Conservation (phyloP, 2,113 vertebrate genomes). For the Cettia cetti region DNA sequence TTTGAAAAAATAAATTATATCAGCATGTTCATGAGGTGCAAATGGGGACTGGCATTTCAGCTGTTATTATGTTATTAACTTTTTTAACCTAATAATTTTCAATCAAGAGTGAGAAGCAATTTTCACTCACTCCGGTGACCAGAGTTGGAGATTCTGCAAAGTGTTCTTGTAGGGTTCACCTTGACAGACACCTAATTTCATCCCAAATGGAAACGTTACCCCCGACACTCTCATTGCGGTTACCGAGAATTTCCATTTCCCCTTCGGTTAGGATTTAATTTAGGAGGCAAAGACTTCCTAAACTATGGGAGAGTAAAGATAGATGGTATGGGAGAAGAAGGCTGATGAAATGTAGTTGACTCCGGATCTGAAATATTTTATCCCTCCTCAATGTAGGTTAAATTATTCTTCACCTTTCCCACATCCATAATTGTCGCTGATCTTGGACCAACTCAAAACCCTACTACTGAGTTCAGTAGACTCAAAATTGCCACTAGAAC, state of each 20-base stretch:
- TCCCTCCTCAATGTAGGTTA: constrained; percentile 70
- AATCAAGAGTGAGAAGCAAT: constrained; percentile 45
- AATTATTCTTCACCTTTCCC: constrained; percentile 76
- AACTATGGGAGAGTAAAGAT: constrained; percentile 63
- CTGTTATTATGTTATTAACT: constrained; percentile 60
- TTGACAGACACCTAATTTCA: constrained; percentile 34
- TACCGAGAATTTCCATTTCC: constrained; percentile 58
- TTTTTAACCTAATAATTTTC: constrained; percentile 62
- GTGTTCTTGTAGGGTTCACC: neutral
- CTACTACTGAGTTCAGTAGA: constrained; percentile 68
- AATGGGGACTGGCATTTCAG: constrained; percentile 52
- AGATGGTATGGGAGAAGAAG: constrained; percentile 60
- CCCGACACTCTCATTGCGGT: neutral
- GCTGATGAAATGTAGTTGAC: constrained; percentile 70
- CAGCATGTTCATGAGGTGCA: constrained; percentile 34
- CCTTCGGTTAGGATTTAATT: constrained; percentile 66
- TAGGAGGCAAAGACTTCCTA: constrained; percentile 63
- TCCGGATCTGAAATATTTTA: constrained; percentile 73
- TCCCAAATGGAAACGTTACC: constrained; percentile 40
- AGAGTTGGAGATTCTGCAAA: constrained; percentile 18
- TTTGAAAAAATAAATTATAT: constrained; percentile 47
- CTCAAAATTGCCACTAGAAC: constrained; percentile 67
- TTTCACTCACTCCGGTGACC: constrained; percentile 39
- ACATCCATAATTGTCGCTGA: constrained; percentile 72
- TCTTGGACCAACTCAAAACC: constrained; percentile 71